Evolutionary conservation across 2,797 vertebrate species (phyloP), one percentile per base, ranked within the genome.

Genomic region (Brachymystax lenok): DNA sequence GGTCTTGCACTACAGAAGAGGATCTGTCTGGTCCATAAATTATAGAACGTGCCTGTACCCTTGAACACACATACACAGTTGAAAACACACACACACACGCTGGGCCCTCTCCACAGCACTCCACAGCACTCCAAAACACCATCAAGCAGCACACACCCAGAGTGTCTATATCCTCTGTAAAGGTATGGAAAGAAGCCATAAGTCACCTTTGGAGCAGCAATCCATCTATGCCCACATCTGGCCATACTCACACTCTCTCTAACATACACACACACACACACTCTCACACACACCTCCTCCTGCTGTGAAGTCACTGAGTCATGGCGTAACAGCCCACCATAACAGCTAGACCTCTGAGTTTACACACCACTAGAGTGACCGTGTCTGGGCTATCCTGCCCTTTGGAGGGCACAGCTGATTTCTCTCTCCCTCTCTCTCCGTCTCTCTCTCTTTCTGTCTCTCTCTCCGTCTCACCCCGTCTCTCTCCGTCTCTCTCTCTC

Each of bases 351-450:
- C 27, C 75, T 30, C 79, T 85, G 77, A 85, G 80, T 86, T 86
- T 83, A 83, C 83, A 85, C 80, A 86, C 69, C 77, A 79, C 27
- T 77, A 66, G 75, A 82, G 79, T 77, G 80, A 83, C 71, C 24
- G 78, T 75, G 81, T 82, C 71, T 14, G 85, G 71, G 69, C 73
- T 77, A 80, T 72, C 70, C 40, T 75, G 59, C 78, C 61, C 40
- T 12, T 46, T 46, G 76, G 3, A 30, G 64, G 40, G 40, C 40
- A 13, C 10, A 46, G 40, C 40, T 46, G 40, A 2, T 14, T 16
- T 19, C 66, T 13, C 14, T 19, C 66, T 7, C 30, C 5, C 4
- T 14, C 27, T 16, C 8, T 2, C 27, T 3, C 6, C 0, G 1
- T 35, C 6, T 35, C 35, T 35, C 33, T 5, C 6, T 7, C 1